Conservation (phyloP, 2,888 invertebrate species). For the Steinernema scapterisci region DNA sequence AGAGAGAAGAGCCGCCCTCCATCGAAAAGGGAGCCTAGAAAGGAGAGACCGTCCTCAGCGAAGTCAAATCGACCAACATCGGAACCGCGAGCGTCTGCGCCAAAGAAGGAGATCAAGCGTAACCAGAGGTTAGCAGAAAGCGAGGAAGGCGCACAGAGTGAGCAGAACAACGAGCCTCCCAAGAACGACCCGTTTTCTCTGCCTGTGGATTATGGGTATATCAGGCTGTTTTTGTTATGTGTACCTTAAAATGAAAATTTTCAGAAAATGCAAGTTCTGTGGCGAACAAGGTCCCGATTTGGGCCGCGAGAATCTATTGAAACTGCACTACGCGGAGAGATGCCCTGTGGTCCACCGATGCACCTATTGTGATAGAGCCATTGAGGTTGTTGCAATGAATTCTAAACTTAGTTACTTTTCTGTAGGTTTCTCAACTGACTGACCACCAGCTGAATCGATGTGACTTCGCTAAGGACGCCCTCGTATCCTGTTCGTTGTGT, state of each 20-base stretch:
- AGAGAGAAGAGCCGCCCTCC: not conserved
- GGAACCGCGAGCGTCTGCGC: not conserved
- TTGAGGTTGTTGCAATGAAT: too few relatives aligned
- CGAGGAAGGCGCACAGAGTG: not conserved
- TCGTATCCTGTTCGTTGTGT: slow-evolving; percentile 51
- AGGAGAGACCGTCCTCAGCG: slow-evolving; percentile 9
- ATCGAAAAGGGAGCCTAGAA: not conserved
- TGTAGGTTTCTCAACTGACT: slow-evolving; percentile 56
- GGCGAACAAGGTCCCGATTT: slow-evolving; percentile 77
- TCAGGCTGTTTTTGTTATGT: not conserved
- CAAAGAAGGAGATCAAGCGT: slow-evolving; percentile 1
- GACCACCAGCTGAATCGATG: slow-evolving; percentile 58
- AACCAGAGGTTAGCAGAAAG: not conserved
- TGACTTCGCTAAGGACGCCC: slow-evolving; percentile 51
- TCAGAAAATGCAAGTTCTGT: slow-evolving; percentile 80
- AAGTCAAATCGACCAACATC: not conserved
- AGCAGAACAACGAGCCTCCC: not conserved
- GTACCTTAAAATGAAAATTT: not conserved
- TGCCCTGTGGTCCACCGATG: slow-evolving; percentile 89
- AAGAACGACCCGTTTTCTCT: slow-evolving; percentile 14
- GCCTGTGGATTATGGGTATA: slow-evolving; percentile 8
- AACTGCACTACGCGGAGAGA: slow-evolving; percentile 88
- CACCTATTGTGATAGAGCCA: slow-evolving; percentile 74
- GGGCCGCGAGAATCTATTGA: slow-evolving; percentile 75
- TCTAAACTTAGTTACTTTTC: not conserved